phyloP scores from a whole-genome alignment of 1,140 invertebrate species.

The Heliconius hermathena region DNA sequence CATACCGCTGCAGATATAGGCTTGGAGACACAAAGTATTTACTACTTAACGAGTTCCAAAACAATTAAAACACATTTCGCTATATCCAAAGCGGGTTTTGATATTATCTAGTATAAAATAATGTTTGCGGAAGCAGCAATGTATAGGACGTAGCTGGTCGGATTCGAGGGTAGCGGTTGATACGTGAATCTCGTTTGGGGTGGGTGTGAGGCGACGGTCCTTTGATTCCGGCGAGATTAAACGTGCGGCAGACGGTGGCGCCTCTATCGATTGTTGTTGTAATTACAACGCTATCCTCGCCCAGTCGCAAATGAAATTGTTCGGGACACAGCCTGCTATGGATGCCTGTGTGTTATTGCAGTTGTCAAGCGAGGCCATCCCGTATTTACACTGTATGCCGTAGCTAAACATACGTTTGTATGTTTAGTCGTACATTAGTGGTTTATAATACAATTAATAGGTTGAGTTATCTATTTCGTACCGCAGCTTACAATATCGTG shows the following conservation, averaged over 20 bases:
- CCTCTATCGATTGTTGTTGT: constrained; percentile 81
- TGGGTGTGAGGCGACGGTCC: constrained; percentile 78
- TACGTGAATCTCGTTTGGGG: constrained; percentile 59
- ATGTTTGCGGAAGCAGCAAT: constrained; percentile 40
- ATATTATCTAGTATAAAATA: not conserved
- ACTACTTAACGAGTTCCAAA: constrained; percentile 59
- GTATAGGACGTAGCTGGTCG: constrained; percentile 36
- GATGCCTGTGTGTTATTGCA: constrained; percentile 72
- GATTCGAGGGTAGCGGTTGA: constrained; percentile 44
- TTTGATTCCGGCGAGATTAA: constrained; percentile 81
- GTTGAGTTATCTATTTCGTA: constrained; percentile 27
- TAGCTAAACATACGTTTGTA: constrained; percentile 37
- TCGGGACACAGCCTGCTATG: constrained; percentile 76
- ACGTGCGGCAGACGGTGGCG: constrained; percentile 81
- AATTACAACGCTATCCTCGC: constrained; percentile 81
- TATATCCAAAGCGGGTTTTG: constrained; percentile 46
- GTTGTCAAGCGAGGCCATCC: constrained; percentile 47
- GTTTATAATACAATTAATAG: constrained; percentile 37
- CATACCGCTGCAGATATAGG: constrained; percentile 74
- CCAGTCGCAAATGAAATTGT: constrained; percentile 81
- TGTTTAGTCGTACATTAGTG: constrained; percentile 38
- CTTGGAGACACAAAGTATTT: constrained; percentile 75
- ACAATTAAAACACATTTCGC: constrained; percentile 46
- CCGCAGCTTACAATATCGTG: constrained; percentile 18
- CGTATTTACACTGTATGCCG: constrained; percentile 46